A percentile compares a stretch with the other conserved stretches of the same genome.
Evolutionary conservation across 2,888 invertebrate species (phyloP).

Genomic region (Pterostichus madidus): DNA sequence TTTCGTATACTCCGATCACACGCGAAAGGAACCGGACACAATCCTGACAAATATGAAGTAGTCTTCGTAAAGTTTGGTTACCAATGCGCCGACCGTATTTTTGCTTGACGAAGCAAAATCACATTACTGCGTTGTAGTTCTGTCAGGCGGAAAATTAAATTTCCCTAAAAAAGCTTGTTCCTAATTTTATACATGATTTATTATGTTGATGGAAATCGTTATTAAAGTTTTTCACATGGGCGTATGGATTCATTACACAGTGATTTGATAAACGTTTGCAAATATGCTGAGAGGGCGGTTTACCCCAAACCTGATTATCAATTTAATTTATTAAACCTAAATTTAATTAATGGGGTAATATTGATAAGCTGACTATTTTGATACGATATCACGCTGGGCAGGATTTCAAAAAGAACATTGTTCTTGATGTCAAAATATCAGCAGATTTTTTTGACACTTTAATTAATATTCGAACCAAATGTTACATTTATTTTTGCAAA

Average conservation of each 20-base stretch:
- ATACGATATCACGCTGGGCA: background rate
- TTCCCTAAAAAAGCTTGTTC: conserved; percentile 52
- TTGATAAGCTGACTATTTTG: conserved; percentile 5
- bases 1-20: conserved; percentile 55
- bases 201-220: conserved; percentile 63
- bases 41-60: conserved; percentile 59
- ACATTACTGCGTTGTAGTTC: conserved; percentile 33
- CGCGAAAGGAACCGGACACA: conserved; percentile 56
- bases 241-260: conserved; percentile 30
- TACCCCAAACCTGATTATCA: conserved; percentile 22
- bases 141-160: conserved; percentile 63
- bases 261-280: conserved; percentile 33
- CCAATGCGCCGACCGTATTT: conserved; percentile 30
- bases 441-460: too few species aligned
- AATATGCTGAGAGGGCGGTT: conserved; percentile 3
- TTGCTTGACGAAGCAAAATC: conserved; percentile 52
- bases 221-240: conserved; percentile 45
- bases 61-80: background rate
- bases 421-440: too few species aligned
- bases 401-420: too few species aligned
- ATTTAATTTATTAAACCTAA: conserved; percentile 16
- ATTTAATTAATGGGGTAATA: conserved; percentile 37
- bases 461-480: too few species aligned
- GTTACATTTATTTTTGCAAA: too few species aligned
- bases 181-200: conserved; percentile 66